Percentiles rank a stretch among this genome's conserved stretches.
phyloP scores from a whole-genome alignment of 2,113 vertebrate species.

The Nesogale talazaci region DNA sequence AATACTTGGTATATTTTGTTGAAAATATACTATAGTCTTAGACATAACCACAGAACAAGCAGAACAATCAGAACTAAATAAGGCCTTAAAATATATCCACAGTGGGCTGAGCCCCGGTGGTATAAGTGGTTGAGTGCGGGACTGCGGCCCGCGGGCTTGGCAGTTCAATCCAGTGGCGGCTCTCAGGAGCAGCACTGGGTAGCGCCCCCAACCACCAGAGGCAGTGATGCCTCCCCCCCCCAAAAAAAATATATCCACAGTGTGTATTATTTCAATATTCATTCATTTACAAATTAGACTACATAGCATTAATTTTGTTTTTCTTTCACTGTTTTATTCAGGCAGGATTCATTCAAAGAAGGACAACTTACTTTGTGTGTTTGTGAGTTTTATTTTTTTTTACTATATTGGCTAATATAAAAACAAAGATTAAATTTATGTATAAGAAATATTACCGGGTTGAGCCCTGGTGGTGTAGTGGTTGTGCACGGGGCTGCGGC shows the following conservation, averaged over 20 bases:
- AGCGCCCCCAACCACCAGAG: no score
- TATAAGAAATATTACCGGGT: no score
- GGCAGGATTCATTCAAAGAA: constrained; percentile 88
- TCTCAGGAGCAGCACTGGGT: no score
- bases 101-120: no score
- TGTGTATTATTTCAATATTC: constrained; percentile 84
- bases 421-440: constrained; percentile 78
- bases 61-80: constrained; percentile 86
- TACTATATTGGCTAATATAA: constrained; percentile 82
- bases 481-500: no score
- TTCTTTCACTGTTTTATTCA: constrained; percentile 87
- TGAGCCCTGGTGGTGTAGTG: no score
- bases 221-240: no score
- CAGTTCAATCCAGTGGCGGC: no score
- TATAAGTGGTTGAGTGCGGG: no score
- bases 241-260: no score
- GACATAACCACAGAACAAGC: constrained; percentile 86
- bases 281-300: constrained; percentile 86
- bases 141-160: no score
- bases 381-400: constrained; percentile 72
- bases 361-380: constrained; percentile 86
- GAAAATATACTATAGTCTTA: constrained; percentile 84
- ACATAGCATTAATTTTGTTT: constrained; percentile 82
- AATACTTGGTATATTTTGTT: constrained; percentile 84
- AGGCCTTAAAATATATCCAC: constrained; percentile 89